Base-by-base conservation (phyloP, 2,113 vertebrate genomes). In the Cacatua alba region DNA sequence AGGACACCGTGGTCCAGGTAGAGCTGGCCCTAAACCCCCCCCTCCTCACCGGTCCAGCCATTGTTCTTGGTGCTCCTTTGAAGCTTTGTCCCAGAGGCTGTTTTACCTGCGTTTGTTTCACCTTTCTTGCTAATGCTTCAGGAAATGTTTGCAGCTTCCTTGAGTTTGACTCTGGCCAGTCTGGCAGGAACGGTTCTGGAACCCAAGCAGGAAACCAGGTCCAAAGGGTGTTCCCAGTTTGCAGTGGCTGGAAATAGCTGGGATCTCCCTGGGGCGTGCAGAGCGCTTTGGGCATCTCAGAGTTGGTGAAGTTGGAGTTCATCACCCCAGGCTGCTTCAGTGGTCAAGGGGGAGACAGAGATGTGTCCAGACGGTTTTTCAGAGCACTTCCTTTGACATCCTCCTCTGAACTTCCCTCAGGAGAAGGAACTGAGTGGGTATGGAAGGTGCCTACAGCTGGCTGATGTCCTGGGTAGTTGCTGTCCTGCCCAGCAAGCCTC, bases 231-330 rank as follows among this genome's bases (percentile, higher is more conserved):
- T 35, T 17, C 55, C 43, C 26, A 4, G n/a, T n/a, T 37, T 67
- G 21, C 11, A 8, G 3, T 12, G 33, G 64, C 44, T 53, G n/a
- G 21, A n/a, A 57, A 33, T 29, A 67, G 21, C 29, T 53, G 64
- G 44, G 48, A 75, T 43, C 43, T 35, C 20, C 10, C 10, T 15
- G 33, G 31, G 41, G 16, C 17, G 6, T 12, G 48, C 13, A 31
- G 48, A 62, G 41, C 31, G 3, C 37, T 69, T 31, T 25, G 29
- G 49, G 33, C 35, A 13, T 18, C 46, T 43, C 21, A 11, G 48
- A 62, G 60, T 14, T 0, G 1, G 24, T 0, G 4, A 9, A 37
- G 53, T 2, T 1, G 4, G 43, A 29, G 14, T 80, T 93, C 26
- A 21, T 17, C 55, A 11, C 12, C 5, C 24, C 17, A 9, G 68